Evolutionary conservation across 2,797 vertebrate species (phyloP).

Genomic region (Odontamblyopus rebecca): DNA sequence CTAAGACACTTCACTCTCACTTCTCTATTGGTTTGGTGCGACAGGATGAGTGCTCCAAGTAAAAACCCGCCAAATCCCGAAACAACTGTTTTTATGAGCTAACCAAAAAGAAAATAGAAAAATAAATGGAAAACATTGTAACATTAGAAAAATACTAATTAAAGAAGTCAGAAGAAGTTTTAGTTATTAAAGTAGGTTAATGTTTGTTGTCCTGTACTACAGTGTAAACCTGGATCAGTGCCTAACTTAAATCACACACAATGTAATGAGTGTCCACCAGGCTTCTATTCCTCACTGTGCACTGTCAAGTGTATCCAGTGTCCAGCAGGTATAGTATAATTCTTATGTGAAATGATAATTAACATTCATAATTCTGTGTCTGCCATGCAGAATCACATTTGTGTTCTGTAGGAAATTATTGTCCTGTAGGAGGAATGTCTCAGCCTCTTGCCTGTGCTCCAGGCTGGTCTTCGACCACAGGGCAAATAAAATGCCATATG

Average conservation of each 20-base stretch:
- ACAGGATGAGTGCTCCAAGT: no score
- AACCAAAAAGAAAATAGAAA: no score
- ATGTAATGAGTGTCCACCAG: slow-evolving; percentile 70
- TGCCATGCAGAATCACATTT: slow-evolving; percentile 2
- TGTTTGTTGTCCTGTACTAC: neutral
- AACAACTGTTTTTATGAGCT: no score
- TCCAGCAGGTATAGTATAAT: slow-evolving; percentile 75
- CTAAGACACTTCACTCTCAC: no score
- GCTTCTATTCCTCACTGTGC: slow-evolving; percentile 71
- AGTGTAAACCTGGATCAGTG: slow-evolving; percentile 77
- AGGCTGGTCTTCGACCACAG: slow-evolving; percentile 63
- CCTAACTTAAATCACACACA: slow-evolving; percentile 63
- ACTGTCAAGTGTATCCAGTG: slow-evolving; percentile 73
- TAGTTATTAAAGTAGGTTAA: neutral
- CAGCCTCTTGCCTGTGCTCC: slow-evolving; percentile 70
- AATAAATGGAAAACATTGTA: no score
- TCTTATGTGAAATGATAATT: neutral
- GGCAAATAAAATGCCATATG: slow-evolving; percentile 68
- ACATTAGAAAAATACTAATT: neutral
- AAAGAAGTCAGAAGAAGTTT: no score
- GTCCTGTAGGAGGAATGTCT: slow-evolving; percentile 71
- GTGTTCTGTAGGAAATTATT: slow-evolving; percentile 70
- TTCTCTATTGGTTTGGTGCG: no score
- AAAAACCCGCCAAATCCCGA: no score
- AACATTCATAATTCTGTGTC: neutral